A percentile compares a stretch with the other conserved stretches of the same genome.
These are phyloP conservation scores for Ellobium chinense DNA, from an alignment of 2,888 invertebrate species.

Conservation along the genomic window DNA sequence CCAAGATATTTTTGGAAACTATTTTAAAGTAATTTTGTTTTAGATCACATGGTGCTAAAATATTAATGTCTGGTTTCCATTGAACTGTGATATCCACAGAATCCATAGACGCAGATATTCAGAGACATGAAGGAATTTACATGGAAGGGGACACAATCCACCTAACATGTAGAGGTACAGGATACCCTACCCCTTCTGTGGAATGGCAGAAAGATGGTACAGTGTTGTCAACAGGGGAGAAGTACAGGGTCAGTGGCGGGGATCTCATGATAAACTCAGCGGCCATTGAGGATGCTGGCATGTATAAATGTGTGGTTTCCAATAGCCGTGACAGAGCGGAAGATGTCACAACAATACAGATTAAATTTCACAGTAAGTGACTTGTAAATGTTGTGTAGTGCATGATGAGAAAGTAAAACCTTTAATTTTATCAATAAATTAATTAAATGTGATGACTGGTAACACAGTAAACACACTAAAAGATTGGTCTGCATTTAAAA, in stretches of 20 bases:
- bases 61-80: too few relatives aligned
- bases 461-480: too few relatives aligned
- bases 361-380: conserved; percentile 65
- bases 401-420: not conserved
- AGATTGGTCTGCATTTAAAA: too few relatives aligned
- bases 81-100: too few relatives aligned
- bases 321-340: conserved; percentile 59
- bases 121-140: conserved; percentile 60
- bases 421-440: too few relatives aligned
- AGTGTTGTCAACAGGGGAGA: conserved; percentile 55
- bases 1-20: too few relatives aligned
- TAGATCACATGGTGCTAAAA: too few relatives aligned
- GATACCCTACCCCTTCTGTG: conserved; percentile 66
- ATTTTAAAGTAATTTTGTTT: too few relatives aligned
- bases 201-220: conserved; percentile 68
- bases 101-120: conserved; percentile 64
- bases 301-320: conserved; percentile 71
- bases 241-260: conserved; percentile 57
- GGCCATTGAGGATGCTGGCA: conserved; percentile 68
- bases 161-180: conserved; percentile 67
- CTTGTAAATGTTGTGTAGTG: not conserved
- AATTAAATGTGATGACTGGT: too few relatives aligned
- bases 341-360: conserved; percentile 65
- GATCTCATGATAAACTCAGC: conserved; percentile 64
- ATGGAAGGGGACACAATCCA: conserved; percentile 68